Evolutionary conservation across 2,797 vertebrate species (phyloP), one percentile per base, ranked within the genome.

Genomic region (Sebastes hubbsi): DNA sequence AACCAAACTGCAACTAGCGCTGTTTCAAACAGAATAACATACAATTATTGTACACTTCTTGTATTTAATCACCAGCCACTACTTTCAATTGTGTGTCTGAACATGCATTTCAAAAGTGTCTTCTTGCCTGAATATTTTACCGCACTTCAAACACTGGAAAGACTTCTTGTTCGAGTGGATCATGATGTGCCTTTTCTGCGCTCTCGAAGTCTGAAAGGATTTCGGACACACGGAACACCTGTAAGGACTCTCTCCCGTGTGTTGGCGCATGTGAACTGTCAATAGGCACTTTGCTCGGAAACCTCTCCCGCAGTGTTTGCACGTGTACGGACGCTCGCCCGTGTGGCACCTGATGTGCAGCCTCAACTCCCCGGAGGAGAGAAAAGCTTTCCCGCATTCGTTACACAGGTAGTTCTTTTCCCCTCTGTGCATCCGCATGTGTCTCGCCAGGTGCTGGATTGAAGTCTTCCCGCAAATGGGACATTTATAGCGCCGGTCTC

Each of bases 131-230:
- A 89, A 89, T 73, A 84, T 86, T 72, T 77, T 87, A 18, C 87
- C 84, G 7, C 89, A 89, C 29, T 77, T 64, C 55, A 84, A 77
- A 84, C 89, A 89, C 62, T 84, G 82, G 20, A 81, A 81, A n/a
- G 82, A 87, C 67, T 49, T 49, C 1, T 49, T 49, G 46, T 49
- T 49, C 18, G 46, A 20, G 46, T 83, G 86, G 36, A 85, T 87
- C 66, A 14, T 62, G 59, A 77, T 36, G 63, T 90, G 86, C 16
- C 46, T 83, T 62, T 81, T 88, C 55, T 78, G 79, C 0, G 65
- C 70, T 24, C 27, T 75, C 68, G 74, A 18, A 29, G 81, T 86
- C 55, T 25, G 5, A 59, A 90, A 88, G 29, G 88, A 72, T 0
- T 90, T 90, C 0, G 46, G 46, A 49, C 46, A 49, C 46, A 49